These are phyloP conservation scores for Oreotrochilus melanogaster DNA, from an alignment of 2,113 vertebrate species.

Conservation along the genomic window DNA sequence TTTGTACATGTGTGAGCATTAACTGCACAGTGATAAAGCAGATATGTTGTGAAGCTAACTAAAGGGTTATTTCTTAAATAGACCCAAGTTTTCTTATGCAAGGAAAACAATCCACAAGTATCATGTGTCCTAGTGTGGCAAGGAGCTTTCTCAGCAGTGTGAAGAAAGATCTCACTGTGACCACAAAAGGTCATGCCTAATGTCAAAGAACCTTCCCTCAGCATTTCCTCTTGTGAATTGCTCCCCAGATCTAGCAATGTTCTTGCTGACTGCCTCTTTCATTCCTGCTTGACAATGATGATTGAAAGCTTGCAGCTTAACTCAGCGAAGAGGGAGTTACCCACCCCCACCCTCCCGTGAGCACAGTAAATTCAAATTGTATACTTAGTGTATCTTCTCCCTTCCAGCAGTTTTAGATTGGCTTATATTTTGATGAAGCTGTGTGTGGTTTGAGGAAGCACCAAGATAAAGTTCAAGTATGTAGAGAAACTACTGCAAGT, in stretches of 20 bases:
- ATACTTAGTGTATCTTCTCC: background rate
- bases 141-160: background rate
- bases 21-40: background rate
- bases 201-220: background rate
- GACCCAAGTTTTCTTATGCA: background rate
- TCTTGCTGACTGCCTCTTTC: background rate
- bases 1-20: background rate
- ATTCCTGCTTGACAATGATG: background rate
- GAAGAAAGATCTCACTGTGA: background rate
- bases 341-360: background rate
- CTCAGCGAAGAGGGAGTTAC: background rate
- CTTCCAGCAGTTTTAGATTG: background rate
- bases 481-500: background rate
- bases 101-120: background rate
- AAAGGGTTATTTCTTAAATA: background rate
- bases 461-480: background rate
- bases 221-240: background rate
- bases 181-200: background rate
- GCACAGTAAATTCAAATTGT: background rate
- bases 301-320: background rate
- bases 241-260: background rate
- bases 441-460: background rate
- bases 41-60: background rate
- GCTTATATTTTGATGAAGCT: background rate
- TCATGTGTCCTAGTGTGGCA: background rate